phyloP scores from a whole-genome alignment of 1,140 invertebrate genomes.

The Hyles euphorbiae region DNA sequence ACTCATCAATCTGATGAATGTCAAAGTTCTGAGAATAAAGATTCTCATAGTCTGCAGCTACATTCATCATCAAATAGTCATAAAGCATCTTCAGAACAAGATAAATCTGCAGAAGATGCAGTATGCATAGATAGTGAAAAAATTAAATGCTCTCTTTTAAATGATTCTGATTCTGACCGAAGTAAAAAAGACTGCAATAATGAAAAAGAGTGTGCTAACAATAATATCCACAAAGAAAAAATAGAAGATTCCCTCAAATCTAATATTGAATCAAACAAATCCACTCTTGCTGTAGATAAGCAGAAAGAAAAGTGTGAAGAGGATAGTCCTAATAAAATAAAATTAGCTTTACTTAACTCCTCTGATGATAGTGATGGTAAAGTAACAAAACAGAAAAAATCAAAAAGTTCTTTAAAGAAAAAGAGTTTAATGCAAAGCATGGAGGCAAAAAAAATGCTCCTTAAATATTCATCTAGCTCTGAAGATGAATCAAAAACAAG shows the following conservation, averaged over 20 bases:
- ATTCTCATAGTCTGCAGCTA: background rate
- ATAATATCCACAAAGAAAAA: background rate
- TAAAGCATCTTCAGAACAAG: background rate
- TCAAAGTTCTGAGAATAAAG: background rate
- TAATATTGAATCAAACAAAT: background rate
- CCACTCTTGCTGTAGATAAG: too few relatives aligned
- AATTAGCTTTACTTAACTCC: constrained; percentile 29
- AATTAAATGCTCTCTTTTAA: constrained; percentile 32
- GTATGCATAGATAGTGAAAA: constrained; percentile 5
- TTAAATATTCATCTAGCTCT: constrained; percentile 56
- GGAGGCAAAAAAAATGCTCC: constrained; percentile 54
- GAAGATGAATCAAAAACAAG: constrained; percentile 39
- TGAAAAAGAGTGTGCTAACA: background rate
- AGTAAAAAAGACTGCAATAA: constrained; percentile 10
- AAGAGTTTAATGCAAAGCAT: constrained; percentile 53
- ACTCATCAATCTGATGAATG: background rate
- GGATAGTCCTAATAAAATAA: constrained; percentile 13
- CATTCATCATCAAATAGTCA: too few relatives aligned
- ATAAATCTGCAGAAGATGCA: constrained; percentile 1
- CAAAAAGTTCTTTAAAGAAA: constrained; percentile 31
- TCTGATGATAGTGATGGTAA: constrained; percentile 22
- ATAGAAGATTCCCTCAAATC: background rate
- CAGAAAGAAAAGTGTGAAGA: background rate
- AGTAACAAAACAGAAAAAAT: constrained; percentile 17
- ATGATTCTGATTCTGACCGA: constrained; percentile 37